phyloP scores from a whole-genome alignment of 2,888 invertebrate genomes.

The Drosophila tripunctata region DNA sequence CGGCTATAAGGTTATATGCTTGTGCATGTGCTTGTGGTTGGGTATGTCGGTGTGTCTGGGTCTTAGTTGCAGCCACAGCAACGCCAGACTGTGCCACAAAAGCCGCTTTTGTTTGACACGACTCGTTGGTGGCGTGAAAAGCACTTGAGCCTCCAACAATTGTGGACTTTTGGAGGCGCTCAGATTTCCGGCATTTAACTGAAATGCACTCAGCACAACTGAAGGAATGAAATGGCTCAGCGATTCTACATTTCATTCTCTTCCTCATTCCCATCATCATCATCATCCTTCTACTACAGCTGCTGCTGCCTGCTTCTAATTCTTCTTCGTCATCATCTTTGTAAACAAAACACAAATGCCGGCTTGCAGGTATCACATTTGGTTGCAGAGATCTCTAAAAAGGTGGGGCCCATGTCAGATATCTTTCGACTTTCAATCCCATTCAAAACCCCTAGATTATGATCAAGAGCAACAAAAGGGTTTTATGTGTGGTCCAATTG shows the following conservation, averaged over 20 bases:
- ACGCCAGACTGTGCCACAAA: constrained; percentile 27
- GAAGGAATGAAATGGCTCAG: constrained; percentile 15
- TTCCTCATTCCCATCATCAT: too few species aligned
- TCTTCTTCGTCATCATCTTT: background rate
- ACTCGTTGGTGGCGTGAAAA: constrained; percentile 65
- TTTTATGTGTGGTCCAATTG: constrained; percentile 49
- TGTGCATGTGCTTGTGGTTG: background rate
- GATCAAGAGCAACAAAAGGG: constrained; percentile 20
- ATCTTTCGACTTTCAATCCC: constrained; percentile 36
- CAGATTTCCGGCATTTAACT: constrained; percentile 57
- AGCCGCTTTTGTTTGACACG: constrained; percentile 68
- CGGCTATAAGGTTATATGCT: background rate
- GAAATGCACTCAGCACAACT: constrained; percentile 50
- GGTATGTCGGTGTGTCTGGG: background rate
- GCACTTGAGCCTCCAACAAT: constrained; percentile 65
- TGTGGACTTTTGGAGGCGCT: constrained; percentile 47
- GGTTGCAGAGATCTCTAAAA: constrained; percentile 22
- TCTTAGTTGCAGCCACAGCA: constrained; percentile 29
- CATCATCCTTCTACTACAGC: too few species aligned
- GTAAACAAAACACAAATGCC: background rate
- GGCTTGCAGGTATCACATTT: constrained; percentile 14
- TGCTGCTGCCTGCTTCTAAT: too few species aligned
- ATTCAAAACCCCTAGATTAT: constrained; percentile 14
- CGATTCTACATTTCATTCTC: too few species aligned
- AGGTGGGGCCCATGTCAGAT: constrained; percentile 15